Conservation (phyloP, 1,140 invertebrate genomes). For the Mylabris phalerata region DNA sequence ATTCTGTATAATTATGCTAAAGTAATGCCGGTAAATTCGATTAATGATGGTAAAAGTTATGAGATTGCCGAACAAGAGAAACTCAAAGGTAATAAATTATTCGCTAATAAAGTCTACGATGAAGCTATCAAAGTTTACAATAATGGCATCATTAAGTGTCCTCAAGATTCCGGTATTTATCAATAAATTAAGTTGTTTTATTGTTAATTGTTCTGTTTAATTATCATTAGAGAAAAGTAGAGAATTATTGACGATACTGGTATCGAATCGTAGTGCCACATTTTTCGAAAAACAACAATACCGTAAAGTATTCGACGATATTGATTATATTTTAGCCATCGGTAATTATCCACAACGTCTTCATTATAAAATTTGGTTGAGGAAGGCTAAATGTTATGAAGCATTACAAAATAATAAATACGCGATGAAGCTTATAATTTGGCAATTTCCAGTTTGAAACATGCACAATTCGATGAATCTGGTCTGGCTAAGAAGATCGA, state of each 20-base stretch:
- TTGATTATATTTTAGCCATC: slow-evolving; percentile 63
- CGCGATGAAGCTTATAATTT: slow-evolving; percentile 38
- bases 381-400: slow-evolving; percentile 33
- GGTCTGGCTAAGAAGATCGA: slow-evolving; percentile 29
- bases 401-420: slow-evolving; percentile 28
- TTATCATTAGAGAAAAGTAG: slow-evolving; percentile 39
- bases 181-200: slow-evolving; percentile 7
- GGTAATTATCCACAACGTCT: slow-evolving; percentile 52
- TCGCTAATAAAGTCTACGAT: slow-evolving; percentile 67
- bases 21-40: slow-evolving; percentile 30
- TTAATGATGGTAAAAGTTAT: slow-evolving; percentile 52
- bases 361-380: slow-evolving; percentile 19
- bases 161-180: slow-evolving; percentile 55
- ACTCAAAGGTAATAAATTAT: slow-evolving; percentile 69
- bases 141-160: slow-evolving; percentile 57
- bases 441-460: slow-evolving; percentile 25
- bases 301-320: slow-evolving; percentile 65
- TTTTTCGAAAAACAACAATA: slow-evolving; percentile 71
- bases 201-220: not conserved
- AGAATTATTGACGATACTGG: slow-evolving; percentile 63
- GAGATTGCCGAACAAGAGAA: slow-evolving; percentile 59
- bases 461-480: slow-evolving; percentile 31
- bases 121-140: slow-evolving; percentile 70
- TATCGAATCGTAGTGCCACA: slow-evolving; percentile 83
- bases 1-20: slow-evolving; percentile 28